Percentiles rank a stretch among this genome's conserved stretches.
Conservation (phyloP, 2,888 invertebrate genomes). For the Amorpha juglandis region DNA sequence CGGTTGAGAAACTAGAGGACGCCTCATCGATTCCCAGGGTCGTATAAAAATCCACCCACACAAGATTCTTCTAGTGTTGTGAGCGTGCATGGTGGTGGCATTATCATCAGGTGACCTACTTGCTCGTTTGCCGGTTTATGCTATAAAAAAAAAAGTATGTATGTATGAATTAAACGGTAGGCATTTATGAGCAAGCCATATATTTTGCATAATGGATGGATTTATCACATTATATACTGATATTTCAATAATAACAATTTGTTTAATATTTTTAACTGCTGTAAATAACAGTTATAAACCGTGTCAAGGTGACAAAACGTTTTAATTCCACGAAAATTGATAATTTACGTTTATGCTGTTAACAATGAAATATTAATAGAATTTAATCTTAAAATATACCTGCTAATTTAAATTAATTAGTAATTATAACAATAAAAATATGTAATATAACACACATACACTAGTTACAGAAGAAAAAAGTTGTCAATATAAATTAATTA, state of each 20-base stretch:
- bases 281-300: constrained; percentile 4
- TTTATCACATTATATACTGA: neutral
- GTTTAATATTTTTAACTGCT: neutral
- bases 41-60: neutral
- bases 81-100: too few species aligned
- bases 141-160: too few species aligned
- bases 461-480: too few species aligned
- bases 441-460: too few species aligned
- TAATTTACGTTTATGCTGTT: neutral
- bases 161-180: neutral
- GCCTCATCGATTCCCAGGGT: neutral
- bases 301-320: neutral
- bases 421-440: too few species aligned
- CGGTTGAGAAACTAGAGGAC: neutral
- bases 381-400: neutral
- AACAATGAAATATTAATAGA: neutral
- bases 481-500: too few species aligned
- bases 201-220: neutral
- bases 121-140: too few species aligned
- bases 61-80: too few species aligned
- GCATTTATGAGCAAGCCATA: neutral
- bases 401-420: too few species aligned
- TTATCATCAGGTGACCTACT: too few species aligned
- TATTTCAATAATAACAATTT: neutral
- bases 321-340: neutral